These are phyloP conservation scores for Lerema accius DNA, from an alignment of 1,140 invertebrate species.

Conservation along the genomic window DNA sequence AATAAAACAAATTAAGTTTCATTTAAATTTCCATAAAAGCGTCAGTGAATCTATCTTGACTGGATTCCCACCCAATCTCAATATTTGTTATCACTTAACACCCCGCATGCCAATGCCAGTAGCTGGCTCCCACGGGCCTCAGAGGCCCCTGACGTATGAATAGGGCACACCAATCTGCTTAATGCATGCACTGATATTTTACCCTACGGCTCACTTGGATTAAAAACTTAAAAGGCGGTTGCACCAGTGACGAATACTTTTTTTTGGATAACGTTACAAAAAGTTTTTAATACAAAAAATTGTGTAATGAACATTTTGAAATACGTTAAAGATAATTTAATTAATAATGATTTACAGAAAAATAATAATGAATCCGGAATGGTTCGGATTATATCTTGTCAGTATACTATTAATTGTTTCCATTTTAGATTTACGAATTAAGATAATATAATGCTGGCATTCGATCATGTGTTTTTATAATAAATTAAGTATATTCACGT, in stretches of 20 bases:
- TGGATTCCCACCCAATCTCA: slow-evolving; percentile 11
- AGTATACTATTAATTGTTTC: no score
- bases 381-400: no score
- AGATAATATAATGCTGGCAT: no score
- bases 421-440: no score
- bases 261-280: no score
- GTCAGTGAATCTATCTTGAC: not conserved
- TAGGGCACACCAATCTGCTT: slow-evolving; percentile 19
- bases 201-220: slow-evolving; percentile 9
- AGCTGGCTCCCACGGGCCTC: slow-evolving; percentile 11
- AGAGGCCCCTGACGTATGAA: slow-evolving; percentile 1
- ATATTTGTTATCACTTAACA: slow-evolving; percentile 30
- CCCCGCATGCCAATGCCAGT: slow-evolving; percentile 6
- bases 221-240: not conserved
- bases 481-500: no score
- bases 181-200: slow-evolving; percentile 12
- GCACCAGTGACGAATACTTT: not conserved
- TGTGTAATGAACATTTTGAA: no score
- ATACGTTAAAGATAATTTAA: no score
- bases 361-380: no score
- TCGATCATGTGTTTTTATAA: no score
- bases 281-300: no score
- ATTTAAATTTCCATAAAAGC: not conserved
- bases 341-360: no score
- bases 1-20: not conserved